Percentiles rank a stretch among this genome's conserved stretches.
These are phyloP conservation scores for Electrona antarctica DNA, from an alignment of 2,113 vertebrate species.

Conservation along the genomic window DNA sequence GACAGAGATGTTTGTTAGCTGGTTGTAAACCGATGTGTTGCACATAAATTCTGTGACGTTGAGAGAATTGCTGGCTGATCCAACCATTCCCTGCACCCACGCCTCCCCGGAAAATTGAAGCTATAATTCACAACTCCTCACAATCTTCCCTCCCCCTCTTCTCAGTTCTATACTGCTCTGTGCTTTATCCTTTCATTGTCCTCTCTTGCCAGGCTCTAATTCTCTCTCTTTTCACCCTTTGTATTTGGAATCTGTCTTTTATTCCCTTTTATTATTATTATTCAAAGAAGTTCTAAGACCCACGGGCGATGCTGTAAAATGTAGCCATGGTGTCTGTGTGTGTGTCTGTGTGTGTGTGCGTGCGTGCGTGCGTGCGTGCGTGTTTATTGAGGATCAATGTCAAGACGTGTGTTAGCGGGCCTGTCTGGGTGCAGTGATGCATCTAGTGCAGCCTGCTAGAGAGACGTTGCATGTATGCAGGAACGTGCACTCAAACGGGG, in stretches of 20 bases:
- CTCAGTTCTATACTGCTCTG: constrained; percentile 28
- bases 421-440: no score
- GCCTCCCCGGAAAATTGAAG: constrained; percentile 77
- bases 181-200: constrained; percentile 10
- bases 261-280: no score
- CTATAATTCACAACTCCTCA: constrained; percentile 73
- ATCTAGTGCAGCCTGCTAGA: no score
- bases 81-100: constrained; percentile 57
- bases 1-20: constrained; percentile 64
- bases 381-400: no score
- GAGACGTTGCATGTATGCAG: no score
- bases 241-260: constrained; percentile 25
- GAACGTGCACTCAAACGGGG: no score
- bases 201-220: constrained; percentile 11
- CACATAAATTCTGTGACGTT: constrained; percentile 77
- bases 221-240: constrained; percentile 12
- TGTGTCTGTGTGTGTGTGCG: no score
- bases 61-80: constrained; percentile 68
- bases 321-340: no score
- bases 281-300: constrained; percentile 21
- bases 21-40: constrained; percentile 68
- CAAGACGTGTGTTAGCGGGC: no score
- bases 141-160: constrained; percentile 27
- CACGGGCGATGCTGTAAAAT: no score
- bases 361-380: no score